Percentiles rank a stretch among this genome's conserved stretches.
These are phyloP conservation scores for Troglohyphantes excavatus DNA, from an alignment of 2,888 invertebrate genomes.

Conservation along the genomic window DNA sequence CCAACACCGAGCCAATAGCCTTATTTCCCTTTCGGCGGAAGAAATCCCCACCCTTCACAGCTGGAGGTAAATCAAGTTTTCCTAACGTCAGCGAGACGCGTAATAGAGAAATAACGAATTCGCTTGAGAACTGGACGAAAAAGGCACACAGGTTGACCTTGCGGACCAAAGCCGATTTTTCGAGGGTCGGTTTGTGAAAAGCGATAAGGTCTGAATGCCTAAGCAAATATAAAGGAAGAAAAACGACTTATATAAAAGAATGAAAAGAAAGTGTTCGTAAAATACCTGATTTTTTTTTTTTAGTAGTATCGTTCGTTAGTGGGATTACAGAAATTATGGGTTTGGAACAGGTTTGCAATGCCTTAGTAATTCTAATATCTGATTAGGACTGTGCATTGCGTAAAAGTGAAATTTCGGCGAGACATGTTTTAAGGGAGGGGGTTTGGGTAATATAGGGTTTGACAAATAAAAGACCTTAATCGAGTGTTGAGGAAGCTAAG, in stretches of 20 bases:
- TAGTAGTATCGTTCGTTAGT: not conserved
- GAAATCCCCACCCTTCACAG: conserved; percentile 21
- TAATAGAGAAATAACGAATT: conserved; percentile 1
- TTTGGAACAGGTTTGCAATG: not conserved
- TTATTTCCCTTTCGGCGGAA: not conserved
- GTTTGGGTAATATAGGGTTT: not conserved
- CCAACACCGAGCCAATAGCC: conserved; percentile 32
- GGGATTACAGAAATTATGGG: not conserved
- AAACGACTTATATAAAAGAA: not conserved
- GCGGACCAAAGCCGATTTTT: conserved; percentile 16
- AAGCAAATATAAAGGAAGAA: not conserved
- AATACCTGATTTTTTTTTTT: not conserved
- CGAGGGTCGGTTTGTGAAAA: conserved; percentile 5
- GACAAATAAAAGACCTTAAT: not conserved
- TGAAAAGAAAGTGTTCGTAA: too few species aligned
- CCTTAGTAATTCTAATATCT: not conserved
- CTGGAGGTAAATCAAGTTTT: conserved; percentile 57
- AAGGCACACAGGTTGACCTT: conserved; percentile 53
- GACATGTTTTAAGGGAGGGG: not conserved
- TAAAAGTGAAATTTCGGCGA: not conserved
- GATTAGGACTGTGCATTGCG: not conserved
- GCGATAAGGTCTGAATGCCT: not conserved
- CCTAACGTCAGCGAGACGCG: not conserved
- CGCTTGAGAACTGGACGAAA: conserved; percentile 15
- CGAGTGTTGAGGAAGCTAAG: not conserved